Percentiles rank a stretch among this genome's conserved stretches.
These are phyloP conservation scores for Isichthys henryi DNA, from an alignment of 2,113 vertebrate genomes.

Conservation along the genomic window DNA sequence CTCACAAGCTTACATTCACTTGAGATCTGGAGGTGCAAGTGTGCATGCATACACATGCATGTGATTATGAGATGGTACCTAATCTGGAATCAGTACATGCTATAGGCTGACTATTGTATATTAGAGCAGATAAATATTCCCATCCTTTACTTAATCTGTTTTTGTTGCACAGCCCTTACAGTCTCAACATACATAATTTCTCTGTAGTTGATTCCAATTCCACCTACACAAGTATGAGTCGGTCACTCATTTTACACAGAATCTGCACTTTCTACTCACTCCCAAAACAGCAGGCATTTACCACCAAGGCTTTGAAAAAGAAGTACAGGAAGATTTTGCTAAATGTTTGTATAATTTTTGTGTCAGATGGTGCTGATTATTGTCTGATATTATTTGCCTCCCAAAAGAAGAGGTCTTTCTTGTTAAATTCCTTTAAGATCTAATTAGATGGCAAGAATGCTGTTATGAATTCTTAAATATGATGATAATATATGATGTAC, in stretches of 20 bases:
- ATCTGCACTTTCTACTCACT: not conserved
- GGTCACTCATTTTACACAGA: not conserved
- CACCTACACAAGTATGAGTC: constrained; percentile 14
- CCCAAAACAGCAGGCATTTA: not conserved
- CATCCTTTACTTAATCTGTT: not conserved
- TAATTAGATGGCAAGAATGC: not conserved
- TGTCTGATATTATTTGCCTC: not conserved
- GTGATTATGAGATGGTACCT: not conserved
- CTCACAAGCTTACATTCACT: not conserved
- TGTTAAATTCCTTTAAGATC: not conserved
- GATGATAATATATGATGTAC: not conserved
- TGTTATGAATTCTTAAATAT: not conserved
- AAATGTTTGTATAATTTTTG: not conserved
- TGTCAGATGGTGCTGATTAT: not conserved
- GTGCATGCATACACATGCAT: not conserved
- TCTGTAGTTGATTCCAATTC: not conserved
- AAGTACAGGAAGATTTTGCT: not conserved
- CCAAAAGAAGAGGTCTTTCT: not conserved
- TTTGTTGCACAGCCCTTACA: not conserved
- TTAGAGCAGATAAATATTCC: not conserved
- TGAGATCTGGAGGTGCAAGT: not conserved
- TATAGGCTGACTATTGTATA: not conserved
- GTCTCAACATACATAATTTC: not conserved
- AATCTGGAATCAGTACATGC: not conserved
- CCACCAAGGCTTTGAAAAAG: not conserved